Base-by-base conservation (phyloP, 1,140 invertebrate species). In the Drosophila takahashii region DNA sequence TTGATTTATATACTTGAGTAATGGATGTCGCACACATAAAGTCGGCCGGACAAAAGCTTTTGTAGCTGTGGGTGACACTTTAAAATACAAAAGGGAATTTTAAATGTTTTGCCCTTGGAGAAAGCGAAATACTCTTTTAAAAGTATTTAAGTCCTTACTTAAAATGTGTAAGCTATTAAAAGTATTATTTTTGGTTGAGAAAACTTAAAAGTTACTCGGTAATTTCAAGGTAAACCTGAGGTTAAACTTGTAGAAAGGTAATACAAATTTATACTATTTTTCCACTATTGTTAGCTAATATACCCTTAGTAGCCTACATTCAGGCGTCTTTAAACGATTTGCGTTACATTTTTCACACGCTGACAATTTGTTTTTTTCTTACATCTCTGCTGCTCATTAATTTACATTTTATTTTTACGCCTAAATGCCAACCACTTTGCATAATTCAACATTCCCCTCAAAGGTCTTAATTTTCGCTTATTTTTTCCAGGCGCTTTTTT, bases 1-100 rank as follows among this genome's bases (percentile, higher is more conserved):
- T 79, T 85, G 83, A 85, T 86, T 85, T 81, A 81, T 81, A 59
- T 47, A 75, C 64, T 78, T 62, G 56, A 86, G 77, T 86, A 85
- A 85, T 85, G 81, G 74, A 18, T 42, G 47, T 54, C 41, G 45
- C 45, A 50, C 47, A 44, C 60, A 66, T 47, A 76, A 61, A 59
- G 36, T 54, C 39, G n/a, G 16, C 61, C 64, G 65, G 65, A 57
- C 66, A 70, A 57, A 57, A 57, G 44, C 47, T 58, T 44, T 62
- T 34, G 37, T 61, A 60, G 61, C 51, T 81, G 45, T 42, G 60
- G 34, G 53, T 56, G 70, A 58, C 59, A 73, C 67, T 62, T 66
- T 77, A 44, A 77, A 80, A 64, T 15, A 53, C 8, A 57, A 65
- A 75, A 64, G 3, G 41, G 34, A 62, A 73, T 37, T 42, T n/a